A percentile compares a stretch with the other conserved stretches of the same genome.
Evolutionary conservation across 2,888 invertebrate genomes (phyloP).

Genomic region (Magallana nippona): DNA sequence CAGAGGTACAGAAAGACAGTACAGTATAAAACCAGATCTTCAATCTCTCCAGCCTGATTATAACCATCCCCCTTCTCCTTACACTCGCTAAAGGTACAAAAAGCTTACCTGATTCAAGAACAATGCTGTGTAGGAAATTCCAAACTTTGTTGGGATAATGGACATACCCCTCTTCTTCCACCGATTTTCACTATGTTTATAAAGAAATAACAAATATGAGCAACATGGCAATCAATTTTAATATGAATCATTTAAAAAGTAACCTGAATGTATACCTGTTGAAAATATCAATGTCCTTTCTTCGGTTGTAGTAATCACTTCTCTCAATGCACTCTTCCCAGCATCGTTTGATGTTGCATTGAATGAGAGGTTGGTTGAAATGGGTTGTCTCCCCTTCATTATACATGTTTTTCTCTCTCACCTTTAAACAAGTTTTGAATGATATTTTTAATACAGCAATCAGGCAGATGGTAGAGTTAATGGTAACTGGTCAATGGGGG

Average conservation of each 20-base stretch:
- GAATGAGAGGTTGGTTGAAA: conserved; percentile 84
- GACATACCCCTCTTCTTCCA: conserved; percentile 75
- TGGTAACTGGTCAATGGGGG: too few relatives aligned
- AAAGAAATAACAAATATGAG: neutral
- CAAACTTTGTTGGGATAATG: conserved; percentile 69
- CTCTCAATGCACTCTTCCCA: conserved; percentile 78
- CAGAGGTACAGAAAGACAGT: too few relatives aligned
- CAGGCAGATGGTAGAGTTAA: too few relatives aligned
- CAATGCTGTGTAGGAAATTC: conserved; percentile 66
- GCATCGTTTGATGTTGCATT: conserved; percentile 66
- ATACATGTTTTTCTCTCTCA: conserved; percentile 88
- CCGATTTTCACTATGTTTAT: conserved; percentile 68
- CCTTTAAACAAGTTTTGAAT: conserved; percentile 71
- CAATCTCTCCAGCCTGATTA: too few relatives aligned
- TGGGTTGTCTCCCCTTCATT: conserved; percentile 89
- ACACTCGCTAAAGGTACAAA: too few relatives aligned
- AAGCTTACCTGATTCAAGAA: conserved; percentile 83
- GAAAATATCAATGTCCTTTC: conserved; percentile 75
- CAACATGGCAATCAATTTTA: neutral
- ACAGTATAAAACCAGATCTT: too few relatives aligned
- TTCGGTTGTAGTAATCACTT: conserved; percentile 72
- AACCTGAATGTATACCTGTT: conserved; percentile 72
- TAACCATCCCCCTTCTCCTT: too few relatives aligned
- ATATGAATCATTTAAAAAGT: neutral
- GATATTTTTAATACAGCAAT: too few relatives aligned